Evolutionary conservation across 2,797 vertebrate species (phyloP), one percentile per base, ranked within the genome.

Genomic region (Micrastur ruficollis): DNA sequence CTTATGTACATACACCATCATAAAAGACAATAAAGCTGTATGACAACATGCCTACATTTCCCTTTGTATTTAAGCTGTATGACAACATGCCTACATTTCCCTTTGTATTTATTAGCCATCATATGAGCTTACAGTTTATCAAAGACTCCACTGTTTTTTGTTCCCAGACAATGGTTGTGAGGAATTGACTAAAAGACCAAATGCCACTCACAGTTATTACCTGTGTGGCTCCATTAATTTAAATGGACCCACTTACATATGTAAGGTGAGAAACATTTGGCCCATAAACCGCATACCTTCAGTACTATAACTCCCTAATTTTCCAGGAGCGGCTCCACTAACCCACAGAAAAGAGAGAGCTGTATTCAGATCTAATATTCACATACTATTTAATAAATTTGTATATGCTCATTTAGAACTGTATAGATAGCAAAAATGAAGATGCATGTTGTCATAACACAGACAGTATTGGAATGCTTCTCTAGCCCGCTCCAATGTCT

Each of bases 341-440:
- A 65, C 15, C 27, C 56, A 50, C 19, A 65, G 21, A 27, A 66
- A 70, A 74, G 46, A 19, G 6, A n/a, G 6, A 62, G 8, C 11
- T 86, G 17, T 53, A 87, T 95, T 90, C 44, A 87, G 36, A 56
- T 23, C 32, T 82, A 90, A 73, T 81, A 89, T 82, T 86, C 55
- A 13, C 32, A 40, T 34, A 9, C 11, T 34, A n/a, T 36, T 20
- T 85, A 90, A 65, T 86, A 18, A 56, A 73, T 90, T 90, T 89
- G 19, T 52, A 53, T 76, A 44, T 56, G 67, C 40, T 83, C 70
- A 52, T 90, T 91, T 96, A 70, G 63, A 95, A 80, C 79, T 81
- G n/a, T 76, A 80, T 7, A 82, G 83, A 76, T 65, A 71, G 66
- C 56, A 90, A 81, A 90, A 95, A 93, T 78, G 73, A 91, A 94